Percentiles rank a stretch among this genome's conserved stretches.
These are phyloP conservation scores for Punctoribates punctum DNA, from an alignment of 2,888 invertebrate genomes.

Conservation along the genomic window DNA sequence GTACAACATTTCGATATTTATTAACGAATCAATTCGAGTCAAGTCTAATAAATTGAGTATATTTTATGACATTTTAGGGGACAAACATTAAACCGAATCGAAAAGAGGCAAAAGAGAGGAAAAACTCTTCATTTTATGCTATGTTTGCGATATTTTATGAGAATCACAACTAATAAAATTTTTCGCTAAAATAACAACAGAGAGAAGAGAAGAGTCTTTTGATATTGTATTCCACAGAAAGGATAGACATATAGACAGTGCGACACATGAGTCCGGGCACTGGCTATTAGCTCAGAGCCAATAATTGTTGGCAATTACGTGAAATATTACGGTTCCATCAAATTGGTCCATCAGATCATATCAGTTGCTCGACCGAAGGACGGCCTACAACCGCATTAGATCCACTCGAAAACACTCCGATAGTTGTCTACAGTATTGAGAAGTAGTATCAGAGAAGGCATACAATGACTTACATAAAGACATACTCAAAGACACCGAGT, in stretches of 20 bases:
- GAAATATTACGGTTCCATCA: conserved; percentile 1
- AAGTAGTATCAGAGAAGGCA: too few relatives aligned
- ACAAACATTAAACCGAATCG: neutral
- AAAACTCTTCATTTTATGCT: neutral
- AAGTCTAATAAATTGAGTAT: neutral
- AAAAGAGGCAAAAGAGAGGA: neutral
- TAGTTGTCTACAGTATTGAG: too few relatives aligned
- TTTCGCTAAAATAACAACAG: neutral
- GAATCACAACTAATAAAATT: conserved; percentile 13
- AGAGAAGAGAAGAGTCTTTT: neutral
- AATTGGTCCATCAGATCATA: conserved; percentile 2
- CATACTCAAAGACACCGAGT: neutral
- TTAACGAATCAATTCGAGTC: neutral
- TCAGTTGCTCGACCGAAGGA: neutral
- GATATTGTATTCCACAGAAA: neutral
- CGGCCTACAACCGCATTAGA: neutral
- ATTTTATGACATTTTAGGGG: conserved; percentile 3
- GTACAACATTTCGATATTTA: conserved; percentile 1
- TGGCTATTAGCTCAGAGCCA: neutral
- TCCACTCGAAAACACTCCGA: neutral
- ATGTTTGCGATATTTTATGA: conserved; percentile 28
- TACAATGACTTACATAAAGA: too few relatives aligned
- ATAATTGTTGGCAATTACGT: conserved; percentile 30
- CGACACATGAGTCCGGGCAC: neutral
- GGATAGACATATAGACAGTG: neutral